phyloP scores from a whole-genome alignment of 2,113 vertebrate genomes.

The Sterrhoptilus dennistouni region DNA sequence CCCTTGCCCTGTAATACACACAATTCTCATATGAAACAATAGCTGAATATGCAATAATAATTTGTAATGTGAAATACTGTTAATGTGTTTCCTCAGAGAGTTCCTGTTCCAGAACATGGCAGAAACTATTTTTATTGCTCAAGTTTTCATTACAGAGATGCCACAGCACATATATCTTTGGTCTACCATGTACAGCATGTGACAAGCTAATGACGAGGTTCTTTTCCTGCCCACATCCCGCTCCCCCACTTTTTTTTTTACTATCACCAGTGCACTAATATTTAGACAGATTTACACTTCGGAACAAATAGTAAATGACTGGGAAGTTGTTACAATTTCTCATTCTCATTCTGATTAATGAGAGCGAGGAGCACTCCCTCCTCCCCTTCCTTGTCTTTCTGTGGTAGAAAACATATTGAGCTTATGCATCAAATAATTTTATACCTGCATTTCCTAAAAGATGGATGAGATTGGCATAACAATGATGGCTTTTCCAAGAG shows the following conservation, averaged over 20 bases:
- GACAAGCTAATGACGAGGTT: conserved; percentile 39
- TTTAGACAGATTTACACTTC: conserved; percentile 76
- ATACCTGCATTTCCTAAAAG: conserved; percentile 62
- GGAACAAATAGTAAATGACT: conserved; percentile 45
- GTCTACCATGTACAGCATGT: conserved; percentile 4
- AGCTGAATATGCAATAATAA: conserved; percentile 55
- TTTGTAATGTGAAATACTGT: conserved; percentile 59
- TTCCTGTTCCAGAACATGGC: neutral
- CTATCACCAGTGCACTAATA: conserved; percentile 50
- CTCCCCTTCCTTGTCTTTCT: conserved; percentile 3
- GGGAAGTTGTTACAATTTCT: conserved; percentile 67
- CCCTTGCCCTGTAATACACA: neutral
- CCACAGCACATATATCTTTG: conserved; percentile 58
- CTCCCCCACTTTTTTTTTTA: neutral
- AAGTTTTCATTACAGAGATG: conserved; percentile 70
- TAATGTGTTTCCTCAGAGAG: conserved; percentile 56
- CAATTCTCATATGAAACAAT: conserved; percentile 49
- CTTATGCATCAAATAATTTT: conserved; percentile 69
- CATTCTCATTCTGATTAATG: conserved; percentile 74
- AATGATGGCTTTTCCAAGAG: conserved; percentile 45
- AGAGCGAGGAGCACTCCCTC: conserved; percentile 40
- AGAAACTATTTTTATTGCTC: conserved; percentile 60
- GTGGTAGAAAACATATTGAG: conserved; percentile 67
- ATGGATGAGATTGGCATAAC: conserved; percentile 40
- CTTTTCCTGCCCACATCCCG: neutral